phyloP scores from a whole-genome alignment of 1,140 invertebrate species.

The Popillia japonica region DNA sequence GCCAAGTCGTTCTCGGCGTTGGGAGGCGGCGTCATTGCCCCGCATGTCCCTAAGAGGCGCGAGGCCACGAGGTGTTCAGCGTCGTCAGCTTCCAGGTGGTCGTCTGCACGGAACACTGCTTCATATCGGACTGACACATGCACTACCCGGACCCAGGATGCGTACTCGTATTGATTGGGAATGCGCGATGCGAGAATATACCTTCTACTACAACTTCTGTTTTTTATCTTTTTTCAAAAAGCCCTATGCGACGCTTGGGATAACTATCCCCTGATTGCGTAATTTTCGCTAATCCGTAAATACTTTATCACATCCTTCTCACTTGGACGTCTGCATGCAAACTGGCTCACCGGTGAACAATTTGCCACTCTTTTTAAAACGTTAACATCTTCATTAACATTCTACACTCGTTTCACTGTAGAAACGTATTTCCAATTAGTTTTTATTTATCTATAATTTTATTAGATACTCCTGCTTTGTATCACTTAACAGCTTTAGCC shows the following conservation, averaged over 20 bases:
- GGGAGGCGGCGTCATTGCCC: constrained; percentile 51
- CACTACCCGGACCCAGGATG: constrained; percentile 47
- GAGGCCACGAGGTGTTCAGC: constrained; percentile 47
- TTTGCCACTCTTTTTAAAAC: neutral
- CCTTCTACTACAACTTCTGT: constrained; percentile 3
- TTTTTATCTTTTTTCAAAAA: constrained; percentile 1
- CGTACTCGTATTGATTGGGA: constrained; percentile 49
- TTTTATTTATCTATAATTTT: constrained; percentile 36
- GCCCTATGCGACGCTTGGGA: constrained; percentile 38
- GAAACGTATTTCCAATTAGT: constrained; percentile 34
- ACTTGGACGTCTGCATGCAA: constrained; percentile 32
- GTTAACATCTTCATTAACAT: constrained; percentile 17
- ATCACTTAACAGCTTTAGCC: neutral
- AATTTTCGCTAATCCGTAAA: constrained; percentile 44
- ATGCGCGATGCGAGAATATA: constrained; percentile 34
- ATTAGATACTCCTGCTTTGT: constrained; percentile 23
- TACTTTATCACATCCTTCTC: constrained; percentile 37
- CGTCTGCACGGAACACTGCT: constrained; percentile 43
- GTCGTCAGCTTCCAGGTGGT: constrained; percentile 47
- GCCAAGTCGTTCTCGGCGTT: constrained; percentile 50
- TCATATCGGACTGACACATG: constrained; percentile 52
- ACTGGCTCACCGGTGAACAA: constrained; percentile 1
- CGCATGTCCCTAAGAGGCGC: constrained; percentile 52
- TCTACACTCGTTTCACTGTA: neutral
- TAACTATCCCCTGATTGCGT: constrained; percentile 46